These are phyloP conservation scores for Carpatolechia fugitivella DNA, from an alignment of 2,888 invertebrate genomes.

Conservation along the genomic window DNA sequence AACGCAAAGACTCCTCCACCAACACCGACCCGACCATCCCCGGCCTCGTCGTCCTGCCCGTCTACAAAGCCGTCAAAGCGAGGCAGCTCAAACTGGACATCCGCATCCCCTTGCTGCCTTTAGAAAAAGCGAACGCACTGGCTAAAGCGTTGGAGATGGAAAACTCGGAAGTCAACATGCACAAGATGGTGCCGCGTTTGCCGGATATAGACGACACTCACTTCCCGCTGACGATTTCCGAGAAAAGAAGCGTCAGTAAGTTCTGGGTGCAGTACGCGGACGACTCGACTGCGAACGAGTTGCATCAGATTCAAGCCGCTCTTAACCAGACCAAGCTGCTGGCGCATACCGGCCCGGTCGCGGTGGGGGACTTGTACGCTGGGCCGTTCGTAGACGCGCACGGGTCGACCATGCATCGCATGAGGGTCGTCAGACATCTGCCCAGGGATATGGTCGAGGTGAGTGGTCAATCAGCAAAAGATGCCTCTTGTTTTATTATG, in stretches of 20 bases:
- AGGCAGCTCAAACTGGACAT: constrained; percentile 78
- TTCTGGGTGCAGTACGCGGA: constrained; percentile 84
- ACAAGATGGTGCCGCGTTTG: constrained; percentile 67
- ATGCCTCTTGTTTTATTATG: neutral
- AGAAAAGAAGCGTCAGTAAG: constrained; percentile 78
- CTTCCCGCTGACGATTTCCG: constrained; percentile 75
- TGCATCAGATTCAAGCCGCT: constrained; percentile 30
- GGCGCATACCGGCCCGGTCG: constrained; percentile 36
- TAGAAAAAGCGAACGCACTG: constrained; percentile 67
- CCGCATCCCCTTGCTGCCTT: constrained; percentile 78
- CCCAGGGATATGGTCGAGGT: constrained; percentile 60
- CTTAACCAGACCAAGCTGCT: constrained; percentile 41
- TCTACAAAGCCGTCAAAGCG: constrained; percentile 87
- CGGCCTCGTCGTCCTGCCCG: constrained; percentile 82
- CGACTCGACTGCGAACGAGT: constrained; percentile 51
- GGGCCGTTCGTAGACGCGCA: constrained; percentile 73
- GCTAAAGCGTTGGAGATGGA: constrained; percentile 49
- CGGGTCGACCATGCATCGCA: constrained; percentile 66
- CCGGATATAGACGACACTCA: constrained; percentile 80
- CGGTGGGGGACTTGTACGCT: constrained; percentile 74
- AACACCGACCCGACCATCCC: constrained; percentile 66
- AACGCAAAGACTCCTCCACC: constrained; percentile 51
- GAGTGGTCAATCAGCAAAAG: neutral
- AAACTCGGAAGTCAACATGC: constrained; percentile 33
- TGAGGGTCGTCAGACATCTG: constrained; percentile 61